Base-by-base conservation (phyloP, 2,113 vertebrate species). In the Taxidea taxus region DNA sequence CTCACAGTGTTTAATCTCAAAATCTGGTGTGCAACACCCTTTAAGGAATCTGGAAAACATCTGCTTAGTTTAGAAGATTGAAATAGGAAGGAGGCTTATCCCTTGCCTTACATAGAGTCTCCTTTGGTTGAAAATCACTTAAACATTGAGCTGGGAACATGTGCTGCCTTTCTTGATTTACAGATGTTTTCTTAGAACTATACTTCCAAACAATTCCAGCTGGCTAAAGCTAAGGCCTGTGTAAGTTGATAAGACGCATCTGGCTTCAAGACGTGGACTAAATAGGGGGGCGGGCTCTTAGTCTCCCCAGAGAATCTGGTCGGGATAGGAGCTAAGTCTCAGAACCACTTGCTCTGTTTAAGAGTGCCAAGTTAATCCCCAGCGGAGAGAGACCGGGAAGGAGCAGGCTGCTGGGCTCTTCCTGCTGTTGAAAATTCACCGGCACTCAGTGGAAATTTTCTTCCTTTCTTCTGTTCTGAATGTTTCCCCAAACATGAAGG, bases 401-500 rank as follows among this genome's bases (percentile, higher is more conserved):
- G 98, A 94, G 51, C 90, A 78, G 97, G 83, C 96, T 64, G 90
- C 56, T 54, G 96, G 97, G 89, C 88, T 98, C 83, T 90, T 97
- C 88, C 68, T 74, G 44, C 70, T 97, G 88, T 77, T 86, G 96
- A 91, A 95, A 95, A 88, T 58, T 31, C 47, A 8, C 14, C 2
- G 7, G 16, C 3, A 18, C 51, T 87, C 74, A 92, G 87, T 88
- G 74, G 68, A 94, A 64, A 93, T 31, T 94, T 96, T 64, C 68
- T 88, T 96, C 92, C 54, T 94, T 34, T 92, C 93, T 96, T 97
- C 96, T 97, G 93, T 80, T 92, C 84, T 85, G 95, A 90, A 49
- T 94, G 84, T 95, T 93, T 98, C 44, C 58, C 94, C 83, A 74
- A 97, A 88, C 72, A 99, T 99, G 99, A 98, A 99, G 99, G 99